Conservation (phyloP, 2,888 invertebrate species). For the Globia sparganii region DNA sequence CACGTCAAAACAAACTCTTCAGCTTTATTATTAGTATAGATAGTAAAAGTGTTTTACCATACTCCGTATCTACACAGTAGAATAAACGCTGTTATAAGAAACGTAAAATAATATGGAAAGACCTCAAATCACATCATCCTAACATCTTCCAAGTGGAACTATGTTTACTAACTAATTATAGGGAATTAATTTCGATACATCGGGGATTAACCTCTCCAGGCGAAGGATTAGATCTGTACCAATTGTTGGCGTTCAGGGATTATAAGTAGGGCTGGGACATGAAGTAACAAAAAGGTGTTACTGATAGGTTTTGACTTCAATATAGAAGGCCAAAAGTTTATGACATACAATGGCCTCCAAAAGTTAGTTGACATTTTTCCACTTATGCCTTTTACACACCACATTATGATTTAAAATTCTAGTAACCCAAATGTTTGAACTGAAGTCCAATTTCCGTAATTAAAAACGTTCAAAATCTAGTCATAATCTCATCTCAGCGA, state of each 20-base stretch:
- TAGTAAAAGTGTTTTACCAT: neutral
- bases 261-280: neutral
- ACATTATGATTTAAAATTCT: too few species aligned
- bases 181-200: conserved; percentile 35
- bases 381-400: too few species aligned
- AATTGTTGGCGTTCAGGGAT: conserved; percentile 30
- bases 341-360: neutral
- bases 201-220: conserved; percentile 31
- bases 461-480: too few species aligned
- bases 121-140: neutral
- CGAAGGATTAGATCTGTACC: conserved; percentile 18
- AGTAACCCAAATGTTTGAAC: too few species aligned
- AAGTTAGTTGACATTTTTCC: too few species aligned
- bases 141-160: neutral
- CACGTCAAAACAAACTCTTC: too few species aligned
- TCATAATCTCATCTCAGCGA: too few species aligned
- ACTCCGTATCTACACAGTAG: neutral
- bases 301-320: neutral
- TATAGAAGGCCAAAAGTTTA: neutral
- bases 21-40: too few species aligned
- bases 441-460: too few species aligned
- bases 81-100: neutral
- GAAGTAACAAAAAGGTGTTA: neutral
- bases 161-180: conserved; percentile 33
- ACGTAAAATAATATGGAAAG: neutral